phyloP scores from a whole-genome alignment of 1,140 invertebrate genomes.

The Chrysomallon squamiferum region DNA sequence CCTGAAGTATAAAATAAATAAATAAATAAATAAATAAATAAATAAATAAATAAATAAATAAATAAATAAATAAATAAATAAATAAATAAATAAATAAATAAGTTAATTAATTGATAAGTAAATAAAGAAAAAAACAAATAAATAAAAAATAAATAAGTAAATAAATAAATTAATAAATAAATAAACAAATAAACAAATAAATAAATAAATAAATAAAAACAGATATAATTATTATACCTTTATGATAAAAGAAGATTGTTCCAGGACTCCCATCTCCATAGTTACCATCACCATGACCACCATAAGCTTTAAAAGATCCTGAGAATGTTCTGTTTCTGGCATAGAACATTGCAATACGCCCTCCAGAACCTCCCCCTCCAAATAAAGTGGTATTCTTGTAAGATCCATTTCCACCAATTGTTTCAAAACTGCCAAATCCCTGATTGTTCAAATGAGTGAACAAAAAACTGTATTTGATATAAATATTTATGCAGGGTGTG shows the following conservation, averaged over 20 bases:
- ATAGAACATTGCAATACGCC: conserved; percentile 46
- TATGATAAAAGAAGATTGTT: conserved; percentile 49
- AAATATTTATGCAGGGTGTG: not conserved
- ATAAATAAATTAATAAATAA: too few relatives aligned
- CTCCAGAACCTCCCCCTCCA: conserved; percentile 43
- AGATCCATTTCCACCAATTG: conserved; percentile 40
- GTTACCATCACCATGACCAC: conserved; percentile 28
- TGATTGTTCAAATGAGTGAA: conserved; percentile 8
- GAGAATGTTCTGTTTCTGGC: conserved; percentile 42
- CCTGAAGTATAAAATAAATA: not conserved
- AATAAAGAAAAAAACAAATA: too few relatives aligned
- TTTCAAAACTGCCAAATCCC: conserved; percentile 47
- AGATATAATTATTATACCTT: conserved; percentile 28
- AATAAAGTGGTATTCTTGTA: not conserved
- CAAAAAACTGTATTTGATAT: too few relatives aligned
- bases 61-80: not conserved
- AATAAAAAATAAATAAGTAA: too few relatives aligned
- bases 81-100: not conserved
- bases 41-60: not conserved
- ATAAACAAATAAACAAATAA: too few relatives aligned
- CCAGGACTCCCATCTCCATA: conserved; percentile 45
- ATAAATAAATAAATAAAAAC: too few relatives aligned
- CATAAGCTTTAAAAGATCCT: conserved; percentile 42
- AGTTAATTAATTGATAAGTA: too few relatives aligned
- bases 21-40: not conserved